These are phyloP conservation scores for Amphilophus citrinellus DNA, from an alignment of 2,113 vertebrate species.

Conservation along the genomic window DNA sequence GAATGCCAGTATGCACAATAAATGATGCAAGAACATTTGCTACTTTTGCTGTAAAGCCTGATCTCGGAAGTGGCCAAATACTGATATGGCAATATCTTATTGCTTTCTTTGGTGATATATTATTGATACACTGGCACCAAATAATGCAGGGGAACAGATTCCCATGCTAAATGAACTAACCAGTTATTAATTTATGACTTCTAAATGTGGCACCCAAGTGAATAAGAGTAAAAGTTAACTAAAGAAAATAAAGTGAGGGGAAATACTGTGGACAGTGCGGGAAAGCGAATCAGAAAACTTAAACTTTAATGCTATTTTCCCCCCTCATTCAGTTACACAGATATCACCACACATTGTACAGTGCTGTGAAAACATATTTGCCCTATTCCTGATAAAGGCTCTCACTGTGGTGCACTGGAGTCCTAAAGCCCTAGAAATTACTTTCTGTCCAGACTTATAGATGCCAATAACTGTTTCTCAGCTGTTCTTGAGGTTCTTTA, in stretches of 20 bases:
- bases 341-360: too few relatives aligned
- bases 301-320: too few relatives aligned
- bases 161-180: not conserved
- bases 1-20: not conserved
- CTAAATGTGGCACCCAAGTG: not conserved
- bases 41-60: not conserved
- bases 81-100: not conserved
- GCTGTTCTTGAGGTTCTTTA: too few relatives aligned
- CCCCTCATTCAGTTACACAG: not conserved
- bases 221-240: not conserved
- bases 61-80: not conserved
- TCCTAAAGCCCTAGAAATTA: too few relatives aligned
- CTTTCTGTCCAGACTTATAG: too few relatives aligned
- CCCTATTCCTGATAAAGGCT: too few relatives aligned
- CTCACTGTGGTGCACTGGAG: too few relatives aligned
- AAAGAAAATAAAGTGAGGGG: not conserved
- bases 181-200: not conserved
- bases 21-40: not conserved
- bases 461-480: too few relatives aligned
- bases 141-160: too few relatives aligned
- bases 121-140: not conserved
- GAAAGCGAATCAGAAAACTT: not conserved
- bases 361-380: too few relatives aligned
- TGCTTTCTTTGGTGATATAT: not conserved
- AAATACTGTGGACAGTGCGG: not conserved